Conservation (phyloP, 2,888 invertebrate genomes). For the Rhagonycha lutea region DNA sequence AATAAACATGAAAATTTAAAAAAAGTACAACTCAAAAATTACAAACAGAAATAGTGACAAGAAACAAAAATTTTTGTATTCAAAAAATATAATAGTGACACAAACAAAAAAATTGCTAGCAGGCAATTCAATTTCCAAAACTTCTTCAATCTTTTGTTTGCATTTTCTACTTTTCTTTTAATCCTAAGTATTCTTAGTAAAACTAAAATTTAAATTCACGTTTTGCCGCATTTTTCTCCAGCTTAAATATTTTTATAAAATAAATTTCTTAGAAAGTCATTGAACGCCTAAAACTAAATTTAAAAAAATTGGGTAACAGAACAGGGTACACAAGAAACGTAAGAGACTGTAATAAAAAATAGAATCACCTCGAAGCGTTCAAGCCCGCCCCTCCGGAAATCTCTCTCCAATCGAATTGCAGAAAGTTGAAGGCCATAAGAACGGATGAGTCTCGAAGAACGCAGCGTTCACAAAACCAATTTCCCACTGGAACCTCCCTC, state of each 20-base stretch:
- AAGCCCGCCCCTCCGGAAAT: background rate
- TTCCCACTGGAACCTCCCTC: conserved; percentile 73
- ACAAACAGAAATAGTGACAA: background rate
- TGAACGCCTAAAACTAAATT: background rate
- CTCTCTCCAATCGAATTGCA: background rate
- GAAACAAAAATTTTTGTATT: background rate
- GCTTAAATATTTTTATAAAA: background rate
- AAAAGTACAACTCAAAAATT: background rate
- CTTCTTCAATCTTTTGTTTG: background rate
- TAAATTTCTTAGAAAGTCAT: background rate
- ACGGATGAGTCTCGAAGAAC: background rate
- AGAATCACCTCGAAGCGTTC: conserved; percentile 11
- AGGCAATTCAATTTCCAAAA: background rate
- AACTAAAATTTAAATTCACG: background rate
- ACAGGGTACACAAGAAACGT: background rate
- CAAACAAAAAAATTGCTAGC: background rate
- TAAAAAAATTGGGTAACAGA: background rate
- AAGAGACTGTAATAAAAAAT: background rate
- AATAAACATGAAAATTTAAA: conserved; percentile 2
- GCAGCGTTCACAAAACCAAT: conserved; percentile 81
- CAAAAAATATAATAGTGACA: background rate
- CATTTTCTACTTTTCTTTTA: background rate
- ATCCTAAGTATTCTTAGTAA: background rate
- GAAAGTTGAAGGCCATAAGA: background rate
- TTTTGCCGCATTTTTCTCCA: background rate